A percentile compares a stretch with the other conserved stretches of the same genome.
phyloP scores from a whole-genome alignment of 2,113 vertebrate species.

The Oxyruncus cristatus region DNA sequence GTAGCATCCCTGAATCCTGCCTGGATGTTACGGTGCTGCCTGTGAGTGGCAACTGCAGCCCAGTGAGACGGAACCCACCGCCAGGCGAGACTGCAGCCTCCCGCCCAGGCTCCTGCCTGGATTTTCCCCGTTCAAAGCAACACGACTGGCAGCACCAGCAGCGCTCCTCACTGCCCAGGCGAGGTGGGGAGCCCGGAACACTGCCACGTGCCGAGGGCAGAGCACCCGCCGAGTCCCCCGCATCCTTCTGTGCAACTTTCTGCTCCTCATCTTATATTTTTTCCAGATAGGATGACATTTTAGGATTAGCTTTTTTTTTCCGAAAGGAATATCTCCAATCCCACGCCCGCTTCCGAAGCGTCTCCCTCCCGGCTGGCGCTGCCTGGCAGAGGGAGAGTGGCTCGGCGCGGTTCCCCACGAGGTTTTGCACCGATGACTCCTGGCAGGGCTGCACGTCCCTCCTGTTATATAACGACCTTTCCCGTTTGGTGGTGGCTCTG shows the following conservation, averaged over 20 bases:
- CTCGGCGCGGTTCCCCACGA: background rate
- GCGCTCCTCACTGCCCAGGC: fast-evolving
- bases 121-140: background rate
- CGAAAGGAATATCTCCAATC: background rate
- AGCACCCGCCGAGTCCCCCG: fast-evolving
- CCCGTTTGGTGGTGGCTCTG: background rate
- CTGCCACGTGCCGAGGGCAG: background rate
- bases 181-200: fast-evolving
- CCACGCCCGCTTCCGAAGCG: fast-evolving
- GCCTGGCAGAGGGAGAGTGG: background rate
- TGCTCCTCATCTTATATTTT: background rate
- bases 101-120: fast-evolving
- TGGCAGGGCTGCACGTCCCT: constrained; percentile 10
- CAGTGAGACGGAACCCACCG: background rate
- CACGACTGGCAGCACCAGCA: background rate
- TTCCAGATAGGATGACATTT: background rate
- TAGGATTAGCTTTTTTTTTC: background rate
- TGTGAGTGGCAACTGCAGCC: background rate
- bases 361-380: background rate
- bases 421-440: constrained; percentile 30
- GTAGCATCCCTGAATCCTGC: background rate
- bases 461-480: constrained; percentile 29
- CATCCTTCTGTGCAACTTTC: background rate
- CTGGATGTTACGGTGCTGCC: background rate
- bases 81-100: background rate